phyloP scores from a whole-genome alignment of 2,797 vertebrate species.

The Pelobates cultripes region DNA sequence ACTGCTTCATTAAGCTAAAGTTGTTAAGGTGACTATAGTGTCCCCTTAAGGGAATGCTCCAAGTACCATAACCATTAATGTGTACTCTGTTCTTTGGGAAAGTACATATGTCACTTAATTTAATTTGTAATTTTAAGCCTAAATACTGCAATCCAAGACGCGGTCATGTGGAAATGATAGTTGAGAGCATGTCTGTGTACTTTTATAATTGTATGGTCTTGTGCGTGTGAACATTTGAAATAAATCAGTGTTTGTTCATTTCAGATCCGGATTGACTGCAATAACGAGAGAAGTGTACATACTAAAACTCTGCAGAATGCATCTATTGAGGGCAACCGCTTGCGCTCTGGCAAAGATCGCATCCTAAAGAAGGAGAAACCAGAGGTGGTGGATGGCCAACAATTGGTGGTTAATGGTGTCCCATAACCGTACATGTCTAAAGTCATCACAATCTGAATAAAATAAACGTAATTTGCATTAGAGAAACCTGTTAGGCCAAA shows the following conservation, averaged over 20 bases:
- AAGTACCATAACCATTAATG: no score
- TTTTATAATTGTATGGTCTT: no score
- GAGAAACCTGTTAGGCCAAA: conserved; percentile 89
- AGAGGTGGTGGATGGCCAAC: conserved; percentile 79
- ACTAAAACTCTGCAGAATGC: conserved; percentile 81
- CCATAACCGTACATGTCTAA: conserved; percentile 82
- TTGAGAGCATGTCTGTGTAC: no score
- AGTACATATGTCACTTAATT: no score
- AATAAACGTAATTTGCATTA: conserved; percentile 77
- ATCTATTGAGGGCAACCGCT: conserved; percentile 78
- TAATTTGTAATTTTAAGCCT: no score
- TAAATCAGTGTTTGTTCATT: conserved; percentile 29
- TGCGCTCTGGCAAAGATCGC: conserved; percentile 87
- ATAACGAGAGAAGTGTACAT: conserved; percentile 95
- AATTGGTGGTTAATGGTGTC: conserved; percentile 93
- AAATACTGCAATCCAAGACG: no score
- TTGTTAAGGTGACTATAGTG: no score
- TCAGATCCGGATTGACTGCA: conserved; percentile 92
- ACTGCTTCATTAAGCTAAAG: no score
- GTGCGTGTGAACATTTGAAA: no score
- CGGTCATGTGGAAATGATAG: no score
- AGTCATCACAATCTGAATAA: conserved; percentile 77
- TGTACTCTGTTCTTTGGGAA: no score
- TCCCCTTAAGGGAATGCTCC: no score
- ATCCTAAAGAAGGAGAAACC: conserved; percentile 93